Base-by-base conservation (phyloP, 1,140 invertebrate species). In the Drosophila sulfurigaster region DNA sequence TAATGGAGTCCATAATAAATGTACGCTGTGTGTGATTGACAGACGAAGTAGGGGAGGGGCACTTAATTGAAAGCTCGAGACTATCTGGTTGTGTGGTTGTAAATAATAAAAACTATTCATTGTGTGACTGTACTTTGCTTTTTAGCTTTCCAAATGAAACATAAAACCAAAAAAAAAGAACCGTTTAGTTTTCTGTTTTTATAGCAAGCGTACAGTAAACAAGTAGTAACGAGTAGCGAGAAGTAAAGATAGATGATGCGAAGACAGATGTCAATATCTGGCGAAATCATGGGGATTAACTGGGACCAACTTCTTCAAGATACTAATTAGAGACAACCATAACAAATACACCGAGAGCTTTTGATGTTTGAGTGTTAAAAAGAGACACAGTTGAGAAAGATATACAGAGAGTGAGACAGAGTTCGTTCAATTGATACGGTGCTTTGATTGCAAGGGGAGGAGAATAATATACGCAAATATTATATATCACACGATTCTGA, bases 31-130 rank as follows among this genome's bases (percentile, higher is more conserved):
- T 62, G 57, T 57, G 66, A 70, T 20, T 63, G 67, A 63, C 58
- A 63, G 66, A 30, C 32, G 56, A 76, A 32, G 5, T 64, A 66
- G 62, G 51, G 32, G 56, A 52, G 46, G 32, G 41, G 20, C 65
- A 48, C 59, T 87, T 80, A 87, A 88, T 88, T 83, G 83, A 78
- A 87, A 63, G 68, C 57, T 38, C 46, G 35, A 25, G 20, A 25
- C 35, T 25, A 13, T 32, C 7, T 38, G 10, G 20, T 25, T 57
- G 41, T 71, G 15, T 56, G 43, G 38, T 68, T 59, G 56, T 83
- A 83, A 87, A 87, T 87, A 87, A 88, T 79, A 73, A 81, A 25
- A 85, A 81, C 64, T 63, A 46, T 60, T 20, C 46, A 58, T 69
- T 57, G 51, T 56, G 41, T 52, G 64, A 51, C 30, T 51, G 8